A percentile compares a stretch with the other conserved stretches of the same genome.
Conservation (phyloP, 1,140 invertebrate genomes). For the Metopolophium dirhodum region DNA sequence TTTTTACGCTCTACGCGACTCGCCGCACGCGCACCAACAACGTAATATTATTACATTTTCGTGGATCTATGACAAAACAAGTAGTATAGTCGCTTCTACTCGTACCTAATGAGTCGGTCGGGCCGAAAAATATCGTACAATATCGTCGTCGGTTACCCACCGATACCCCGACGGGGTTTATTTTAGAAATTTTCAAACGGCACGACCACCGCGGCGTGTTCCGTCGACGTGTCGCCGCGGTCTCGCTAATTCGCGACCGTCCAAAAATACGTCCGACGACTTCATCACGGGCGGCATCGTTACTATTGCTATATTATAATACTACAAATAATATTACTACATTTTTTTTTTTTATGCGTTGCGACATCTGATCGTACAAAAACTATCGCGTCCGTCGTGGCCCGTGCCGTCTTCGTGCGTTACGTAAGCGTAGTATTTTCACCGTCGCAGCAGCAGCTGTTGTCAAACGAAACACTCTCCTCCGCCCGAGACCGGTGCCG, state of each 20-base stretch:
- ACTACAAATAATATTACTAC: too few relatives aligned
- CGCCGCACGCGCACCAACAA: background rate
- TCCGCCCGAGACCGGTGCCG: background rate
- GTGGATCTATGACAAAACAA: background rate
- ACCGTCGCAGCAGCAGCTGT: background rate
- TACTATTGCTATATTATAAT: too few relatives aligned
- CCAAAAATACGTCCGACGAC: background rate
- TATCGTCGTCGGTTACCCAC: background rate
- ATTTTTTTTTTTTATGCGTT: background rate
- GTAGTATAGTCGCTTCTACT: background rate
- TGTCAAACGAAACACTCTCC: background rate
- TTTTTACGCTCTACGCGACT: background rate
- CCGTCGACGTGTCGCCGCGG: too few relatives aligned
- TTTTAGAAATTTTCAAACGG: too few relatives aligned
- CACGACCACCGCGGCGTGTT: too few relatives aligned
- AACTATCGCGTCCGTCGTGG: background rate
- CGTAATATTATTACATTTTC: background rate
- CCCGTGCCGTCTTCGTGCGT: background rate
- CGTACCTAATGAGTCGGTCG: too few relatives aligned
- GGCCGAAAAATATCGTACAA: background rate
- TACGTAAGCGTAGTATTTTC: background rate
- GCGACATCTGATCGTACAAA: background rate
- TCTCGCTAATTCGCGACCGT: background rate
- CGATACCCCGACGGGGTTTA: background rate
- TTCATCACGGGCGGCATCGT: background rate